These are phyloP conservation scores for Arge pagana DNA, from an alignment of 2,888 invertebrate species.

Conservation along the genomic window DNA sequence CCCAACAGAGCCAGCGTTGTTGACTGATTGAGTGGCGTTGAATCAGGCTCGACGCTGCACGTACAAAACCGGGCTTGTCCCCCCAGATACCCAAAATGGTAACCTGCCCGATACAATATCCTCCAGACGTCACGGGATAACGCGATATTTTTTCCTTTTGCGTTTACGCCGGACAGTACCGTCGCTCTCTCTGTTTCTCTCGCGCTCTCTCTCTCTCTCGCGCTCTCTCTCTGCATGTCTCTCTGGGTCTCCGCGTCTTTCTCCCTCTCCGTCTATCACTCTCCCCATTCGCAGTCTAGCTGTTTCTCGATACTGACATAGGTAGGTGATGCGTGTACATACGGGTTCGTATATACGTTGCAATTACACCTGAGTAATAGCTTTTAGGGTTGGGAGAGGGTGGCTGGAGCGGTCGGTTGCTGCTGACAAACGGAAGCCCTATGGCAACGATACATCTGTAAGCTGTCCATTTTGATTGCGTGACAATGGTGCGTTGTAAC, in stretches of 20 bases:
- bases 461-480: constrained; percentile 57
- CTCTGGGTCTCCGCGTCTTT: too few species aligned
- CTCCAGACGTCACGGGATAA: too few species aligned
- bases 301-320: constrained; percentile 25
- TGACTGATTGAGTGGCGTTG: constrained; percentile 58
- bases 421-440: constrained; percentile 30
- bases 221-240: background rate
- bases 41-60: constrained; percentile 53
- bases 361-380: constrained; percentile 54
- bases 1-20: too few species aligned
- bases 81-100: too few species aligned
- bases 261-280: constrained; percentile 2
- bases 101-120: too few species aligned
- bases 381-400: constrained; percentile 26
- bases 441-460: constrained; percentile 48
- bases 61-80: too few species aligned
- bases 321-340: too few species aligned
- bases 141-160: too few species aligned
- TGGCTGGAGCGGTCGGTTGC: constrained; percentile 12
- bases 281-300: background rate
- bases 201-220: constrained; percentile 2
- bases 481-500: constrained; percentile 53
- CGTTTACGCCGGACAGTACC: too few species aligned
- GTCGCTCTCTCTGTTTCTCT: too few species aligned
- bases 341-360: too few species aligned